Base-by-base conservation (phyloP, 2,888 invertebrate genomes). In the Drosophila cracens region DNA sequence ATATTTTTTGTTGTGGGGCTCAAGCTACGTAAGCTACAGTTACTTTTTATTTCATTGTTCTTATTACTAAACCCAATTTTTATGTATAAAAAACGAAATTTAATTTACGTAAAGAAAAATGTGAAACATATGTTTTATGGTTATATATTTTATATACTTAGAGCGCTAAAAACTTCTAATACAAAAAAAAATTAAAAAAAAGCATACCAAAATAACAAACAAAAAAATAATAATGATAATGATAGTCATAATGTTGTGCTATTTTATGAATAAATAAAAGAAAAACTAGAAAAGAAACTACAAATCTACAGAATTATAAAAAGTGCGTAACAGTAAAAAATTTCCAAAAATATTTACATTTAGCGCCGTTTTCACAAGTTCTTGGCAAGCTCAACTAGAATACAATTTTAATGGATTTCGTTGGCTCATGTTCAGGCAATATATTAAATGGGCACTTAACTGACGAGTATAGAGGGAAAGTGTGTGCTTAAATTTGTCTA, bases 11-110 rank as follows among this genome's bases (percentile, higher is more conserved):
- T 85, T 83, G 67, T 80, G 87, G 87, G 87, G 87, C 86, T 87
- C 75, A 83, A 74, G 74, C 87, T 87, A 83, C 86, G 87, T 87
- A 87, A 85, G 81, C 78, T 80, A 78, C 74, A 82, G 74, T 80
- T 82, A 76, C 33, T 63, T 70, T 53, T 74, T 59, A 65, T 67
- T 73, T 80, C 63, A 60, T 70, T 73, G 49, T 79, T 62, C 48
- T 71, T 82, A 74, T 72, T 87, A 85, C 87, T 87, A 80, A 84
- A 83, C 73, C 70, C 70, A 64, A 74, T 75, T 78, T 78, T 87
- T 84, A 85, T 84, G 84, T 76, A 79, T 75, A 82, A 79, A 78
- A 76, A 76, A 78, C 76, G 59, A 69, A 72, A 79, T 80, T 82
- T 70, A 62, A 84, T 87, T 82, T 78, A 84, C 82, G 84, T 80